A percentile compares a stretch with the other conserved stretches of the same genome.
phyloP scores from a whole-genome alignment of 1,140 invertebrate species.

The Ladona fulva region DNA sequence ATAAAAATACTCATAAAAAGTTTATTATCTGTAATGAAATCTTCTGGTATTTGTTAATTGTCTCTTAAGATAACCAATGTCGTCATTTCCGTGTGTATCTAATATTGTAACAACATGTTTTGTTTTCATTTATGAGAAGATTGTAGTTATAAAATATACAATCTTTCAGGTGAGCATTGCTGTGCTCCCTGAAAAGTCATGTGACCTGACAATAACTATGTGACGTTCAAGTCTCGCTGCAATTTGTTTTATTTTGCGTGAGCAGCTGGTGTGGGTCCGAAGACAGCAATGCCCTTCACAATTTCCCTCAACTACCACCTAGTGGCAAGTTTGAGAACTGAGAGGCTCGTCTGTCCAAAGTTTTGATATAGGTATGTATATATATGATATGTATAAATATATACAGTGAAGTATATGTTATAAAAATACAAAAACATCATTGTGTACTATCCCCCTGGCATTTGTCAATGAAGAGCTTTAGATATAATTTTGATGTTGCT shows the following conservation, averaged over 20 bases:
- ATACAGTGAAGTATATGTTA: conserved; percentile 11
- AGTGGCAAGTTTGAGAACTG: conserved; percentile 20
- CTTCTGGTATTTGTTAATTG: conserved; percentile 16
- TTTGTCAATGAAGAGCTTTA: conserved; percentile 23
- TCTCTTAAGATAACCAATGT: conserved; percentile 15
- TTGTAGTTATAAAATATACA: conserved; percentile 26
- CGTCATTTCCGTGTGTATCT: conserved; percentile 16
- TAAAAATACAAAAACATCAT: conserved; percentile 17
- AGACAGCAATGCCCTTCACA: conserved; percentile 27
- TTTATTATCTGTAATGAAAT: conserved; percentile 2
- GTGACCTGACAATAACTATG: conserved; percentile 39
- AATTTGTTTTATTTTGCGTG: conserved; percentile 18
- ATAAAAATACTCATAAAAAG: background rate
- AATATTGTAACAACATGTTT: conserved; percentile 15
- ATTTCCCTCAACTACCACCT: conserved; percentile 13
- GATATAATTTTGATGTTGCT: conserved; percentile 22
- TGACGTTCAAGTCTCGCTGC: conserved; percentile 23
- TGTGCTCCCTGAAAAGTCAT: conserved; percentile 35
- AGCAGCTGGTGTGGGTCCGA: conserved; percentile 40
- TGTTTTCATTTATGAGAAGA: conserved; percentile 18
- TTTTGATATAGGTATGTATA: conserved; percentile 18
- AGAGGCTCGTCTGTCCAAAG: conserved; percentile 20
- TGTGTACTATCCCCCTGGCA: conserved; percentile 19
- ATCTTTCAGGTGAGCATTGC: conserved; percentile 39
- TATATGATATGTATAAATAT: conserved; percentile 16